phyloP scores from a whole-genome alignment of 1,140 invertebrate genomes.

The Mya arenaria region DNA sequence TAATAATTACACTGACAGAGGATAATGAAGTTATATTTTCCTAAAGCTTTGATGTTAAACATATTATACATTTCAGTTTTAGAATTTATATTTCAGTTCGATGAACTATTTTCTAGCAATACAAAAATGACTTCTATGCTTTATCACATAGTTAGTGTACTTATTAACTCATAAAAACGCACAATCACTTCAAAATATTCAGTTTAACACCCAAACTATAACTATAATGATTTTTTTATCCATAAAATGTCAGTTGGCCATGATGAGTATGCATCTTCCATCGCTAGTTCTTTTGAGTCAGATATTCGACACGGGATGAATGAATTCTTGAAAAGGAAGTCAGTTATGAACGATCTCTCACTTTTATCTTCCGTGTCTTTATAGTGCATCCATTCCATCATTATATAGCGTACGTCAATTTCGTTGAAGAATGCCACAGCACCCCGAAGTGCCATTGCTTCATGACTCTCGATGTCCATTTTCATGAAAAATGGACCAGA shows the following conservation, averaged over 20 bases:
- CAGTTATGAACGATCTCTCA: conserved; percentile 42
- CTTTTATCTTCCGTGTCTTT: not conserved
- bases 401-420: conserved; percentile 63
- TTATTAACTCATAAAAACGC: no score
- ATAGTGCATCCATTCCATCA: conserved; percentile 70
- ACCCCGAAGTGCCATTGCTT: conserved; percentile 59
- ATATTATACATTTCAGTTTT: no score
- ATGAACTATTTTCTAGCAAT: no score
- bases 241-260: conserved; percentile 48
- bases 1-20: no score
- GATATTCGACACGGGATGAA: conserved; percentile 24
- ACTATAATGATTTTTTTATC: conserved; percentile 54
- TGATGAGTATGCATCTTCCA: not conserved
- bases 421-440: conserved; percentile 60
- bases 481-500: conserved; percentile 47
- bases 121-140: no score
- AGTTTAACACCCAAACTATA: no score
- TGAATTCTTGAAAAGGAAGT: conserved; percentile 3
- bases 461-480: conserved; percentile 66
- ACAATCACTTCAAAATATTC: no score
- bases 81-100: no score
- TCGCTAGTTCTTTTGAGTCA: conserved; percentile 24
- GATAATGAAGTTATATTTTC: no score
- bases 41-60: no score
- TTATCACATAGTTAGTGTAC: no score